Conservation (phyloP, 2,888 invertebrate species). For the Oscheius sp. region DNA sequence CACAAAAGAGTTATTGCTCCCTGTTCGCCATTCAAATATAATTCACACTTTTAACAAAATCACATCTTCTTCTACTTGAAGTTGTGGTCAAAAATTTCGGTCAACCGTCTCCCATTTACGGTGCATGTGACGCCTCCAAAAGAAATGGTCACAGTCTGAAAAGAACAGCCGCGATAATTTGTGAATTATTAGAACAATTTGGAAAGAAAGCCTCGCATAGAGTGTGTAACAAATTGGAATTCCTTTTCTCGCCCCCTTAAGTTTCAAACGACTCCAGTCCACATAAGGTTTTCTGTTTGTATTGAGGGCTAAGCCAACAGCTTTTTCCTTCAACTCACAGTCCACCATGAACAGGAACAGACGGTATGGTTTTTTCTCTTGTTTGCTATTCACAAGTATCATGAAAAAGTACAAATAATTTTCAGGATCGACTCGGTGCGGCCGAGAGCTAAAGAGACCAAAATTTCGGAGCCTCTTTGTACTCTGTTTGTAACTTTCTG, state of each 20-base stretch:
- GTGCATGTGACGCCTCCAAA: background rate
- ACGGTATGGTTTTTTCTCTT: background rate
- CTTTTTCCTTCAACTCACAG: slow-evolving; percentile 3
- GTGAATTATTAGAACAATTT: background rate
- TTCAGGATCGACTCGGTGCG: slow-evolving; percentile 22
- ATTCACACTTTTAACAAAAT: background rate
- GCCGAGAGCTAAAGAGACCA: slow-evolving; percentile 12
- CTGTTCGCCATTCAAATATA: slow-evolving; percentile 1
- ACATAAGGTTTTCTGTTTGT: slow-evolving; percentile 20
- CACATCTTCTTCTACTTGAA: background rate
- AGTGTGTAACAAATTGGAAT: background rate
- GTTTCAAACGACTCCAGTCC: background rate
- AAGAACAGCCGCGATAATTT: slow-evolving; percentile 17
- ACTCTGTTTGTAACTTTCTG: slow-evolving; percentile 47
- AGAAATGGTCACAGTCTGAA: slow-evolving; percentile 15
- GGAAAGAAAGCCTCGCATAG: background rate
- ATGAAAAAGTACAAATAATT: background rate
- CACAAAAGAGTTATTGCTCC: slow-evolving; percentile 18
- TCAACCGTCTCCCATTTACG: background rate
- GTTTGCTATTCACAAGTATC: background rate
- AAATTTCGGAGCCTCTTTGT: slow-evolving; percentile 38
- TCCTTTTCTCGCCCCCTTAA: background rate
- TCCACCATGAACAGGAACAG: background rate
- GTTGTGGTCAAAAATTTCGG: background rate
- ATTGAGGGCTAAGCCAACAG: slow-evolving; percentile 11